phyloP scores from a whole-genome alignment of 2,113 vertebrate species.

The Neotoma lepida region DNA sequence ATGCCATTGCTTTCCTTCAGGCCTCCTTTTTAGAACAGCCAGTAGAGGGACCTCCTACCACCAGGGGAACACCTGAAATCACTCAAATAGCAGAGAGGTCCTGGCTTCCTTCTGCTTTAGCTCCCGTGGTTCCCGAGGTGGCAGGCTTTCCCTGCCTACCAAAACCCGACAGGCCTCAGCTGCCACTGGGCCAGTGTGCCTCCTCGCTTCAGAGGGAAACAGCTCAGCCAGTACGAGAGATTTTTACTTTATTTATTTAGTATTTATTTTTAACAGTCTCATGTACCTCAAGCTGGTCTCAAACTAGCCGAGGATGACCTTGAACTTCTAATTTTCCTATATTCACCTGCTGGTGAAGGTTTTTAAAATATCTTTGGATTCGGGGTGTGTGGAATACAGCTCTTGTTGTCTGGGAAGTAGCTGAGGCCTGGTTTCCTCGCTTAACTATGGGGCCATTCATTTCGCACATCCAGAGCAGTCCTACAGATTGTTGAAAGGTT shows the following conservation, averaged over 20 bases:
- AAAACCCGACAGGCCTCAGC: neutral
- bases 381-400: neutral
- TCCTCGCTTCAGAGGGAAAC: neutral
- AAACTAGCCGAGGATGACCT: neutral
- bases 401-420: neutral
- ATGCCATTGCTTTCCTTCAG: neutral
- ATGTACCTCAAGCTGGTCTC: neutral
- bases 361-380: neutral
- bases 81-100: neutral
- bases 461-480: neutral
- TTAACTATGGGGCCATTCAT: neutral
- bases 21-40: neutral
- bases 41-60: neutral
- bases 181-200: fast-evolving
- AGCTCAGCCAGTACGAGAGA: neutral
- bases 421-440: neutral
- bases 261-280: neutral
- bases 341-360: neutral
- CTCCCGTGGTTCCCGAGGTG: neutral
- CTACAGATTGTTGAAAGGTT: neutral
- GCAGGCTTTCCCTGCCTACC: neutral
- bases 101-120: neutral
- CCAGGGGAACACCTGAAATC: fast-evolving
- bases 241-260: neutral
- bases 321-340: neutral